Conservation (phyloP, 1,140 invertebrate genomes). For the Aphaenogaster ashmeadi region DNA sequence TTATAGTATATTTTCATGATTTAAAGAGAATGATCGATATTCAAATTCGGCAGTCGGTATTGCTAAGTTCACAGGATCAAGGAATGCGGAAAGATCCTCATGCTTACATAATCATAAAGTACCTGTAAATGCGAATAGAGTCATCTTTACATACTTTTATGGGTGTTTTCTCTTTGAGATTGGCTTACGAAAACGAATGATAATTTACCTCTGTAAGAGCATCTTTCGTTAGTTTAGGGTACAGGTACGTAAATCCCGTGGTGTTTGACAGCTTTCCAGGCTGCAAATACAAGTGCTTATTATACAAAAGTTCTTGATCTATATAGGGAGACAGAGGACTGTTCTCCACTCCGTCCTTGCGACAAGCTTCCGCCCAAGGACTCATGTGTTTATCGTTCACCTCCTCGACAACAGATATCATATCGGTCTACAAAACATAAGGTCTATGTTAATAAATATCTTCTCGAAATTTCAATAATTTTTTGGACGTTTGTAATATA, state of each 20-base stretch:
- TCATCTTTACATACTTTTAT: slow-evolving; percentile 5
- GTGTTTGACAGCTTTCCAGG: slow-evolving; percentile 89
- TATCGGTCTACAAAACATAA: slow-evolving; percentile 88
- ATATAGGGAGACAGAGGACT: slow-evolving; percentile 96
- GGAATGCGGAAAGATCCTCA: slow-evolving; percentile 92
- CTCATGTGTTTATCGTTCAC: slow-evolving; percentile 97
- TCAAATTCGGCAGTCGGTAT: slow-evolving; percentile 53
- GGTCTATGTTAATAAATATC: not conserved
- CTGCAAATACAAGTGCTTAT: slow-evolving; percentile 93
- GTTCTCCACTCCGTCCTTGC: slow-evolving; percentile 92
- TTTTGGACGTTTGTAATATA: not conserved
- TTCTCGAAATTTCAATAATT: slow-evolving; percentile 34
- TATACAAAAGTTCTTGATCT: slow-evolving; percentile 92
- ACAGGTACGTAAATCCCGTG: slow-evolving; percentile 88
- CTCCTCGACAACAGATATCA: slow-evolving; percentile 93
- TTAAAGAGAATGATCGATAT: slow-evolving; percentile 52
- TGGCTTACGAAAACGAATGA: not conserved
- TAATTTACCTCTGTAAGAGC: slow-evolving; percentile 88
- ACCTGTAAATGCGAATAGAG: slow-evolving; percentile 86
- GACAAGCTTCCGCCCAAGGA: slow-evolving; percentile 95
- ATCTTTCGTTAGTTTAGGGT: slow-evolving; percentile 89
- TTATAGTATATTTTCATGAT: slow-evolving; percentile 61
- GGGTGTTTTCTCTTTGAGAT: not conserved
- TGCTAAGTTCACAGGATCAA: slow-evolving; percentile 86
- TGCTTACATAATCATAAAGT: slow-evolving; percentile 90